These are phyloP conservation scores for Gymnocheta viridis DNA, from an alignment of 2,888 invertebrate genomes.

Conservation along the genomic window DNA sequence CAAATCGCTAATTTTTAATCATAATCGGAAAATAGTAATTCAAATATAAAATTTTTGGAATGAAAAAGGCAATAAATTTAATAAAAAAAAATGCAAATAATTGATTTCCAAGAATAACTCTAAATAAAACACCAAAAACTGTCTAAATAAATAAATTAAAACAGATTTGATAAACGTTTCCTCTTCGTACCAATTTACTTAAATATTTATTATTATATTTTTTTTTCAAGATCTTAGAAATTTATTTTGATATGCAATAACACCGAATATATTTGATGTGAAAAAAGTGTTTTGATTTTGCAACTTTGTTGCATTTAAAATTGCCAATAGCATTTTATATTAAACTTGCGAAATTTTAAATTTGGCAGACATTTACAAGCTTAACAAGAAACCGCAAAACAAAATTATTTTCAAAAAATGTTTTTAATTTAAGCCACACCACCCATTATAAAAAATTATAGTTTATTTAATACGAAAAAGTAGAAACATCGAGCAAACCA, in stretches of 20 bases:
- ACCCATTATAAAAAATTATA: constrained; percentile 2
- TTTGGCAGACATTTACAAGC: constrained; percentile 23
- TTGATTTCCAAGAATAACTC: no score
- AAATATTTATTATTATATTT: no score
- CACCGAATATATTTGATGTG: not conserved
- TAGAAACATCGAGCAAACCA: constrained; percentile 6
- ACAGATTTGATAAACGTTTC: no score
- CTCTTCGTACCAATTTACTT: no score
- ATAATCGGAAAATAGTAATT: no score
- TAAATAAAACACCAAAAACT: no score
- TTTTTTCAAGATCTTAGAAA: no score
- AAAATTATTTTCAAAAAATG: constrained; percentile 17
- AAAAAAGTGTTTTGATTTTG: not conserved
- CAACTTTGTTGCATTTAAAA: constrained; percentile 2
- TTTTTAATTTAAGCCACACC: constrained; percentile 23
- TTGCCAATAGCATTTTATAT: not conserved
- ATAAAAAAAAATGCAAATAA: no score
- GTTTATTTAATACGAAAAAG: constrained; percentile 2
- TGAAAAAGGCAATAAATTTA: no score
- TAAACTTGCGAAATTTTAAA: not conserved
- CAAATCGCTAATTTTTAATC: no score
- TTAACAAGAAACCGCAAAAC: constrained; percentile 32
- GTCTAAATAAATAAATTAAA: no score
- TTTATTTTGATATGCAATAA: not conserved
- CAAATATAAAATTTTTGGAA: no score